phyloP scores from a whole-genome alignment of 2,797 vertebrate genomes.

The Rousettus madagascariensis region DNA sequence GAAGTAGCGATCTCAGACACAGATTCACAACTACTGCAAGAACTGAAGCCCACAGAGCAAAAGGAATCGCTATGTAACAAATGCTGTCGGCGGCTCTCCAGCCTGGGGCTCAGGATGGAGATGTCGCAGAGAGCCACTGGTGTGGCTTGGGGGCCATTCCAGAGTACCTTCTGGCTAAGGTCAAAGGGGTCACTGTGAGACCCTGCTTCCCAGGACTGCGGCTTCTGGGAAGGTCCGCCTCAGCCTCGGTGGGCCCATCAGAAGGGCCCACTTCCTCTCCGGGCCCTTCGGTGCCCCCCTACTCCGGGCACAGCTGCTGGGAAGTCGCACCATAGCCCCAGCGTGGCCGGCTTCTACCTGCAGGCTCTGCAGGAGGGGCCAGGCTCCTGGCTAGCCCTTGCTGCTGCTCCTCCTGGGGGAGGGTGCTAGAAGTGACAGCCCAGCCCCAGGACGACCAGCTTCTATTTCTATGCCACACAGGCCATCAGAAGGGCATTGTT shows the following conservation, averaged over 20 bases:
- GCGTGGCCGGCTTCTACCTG: not conserved
- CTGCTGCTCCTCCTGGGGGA: not conserved
- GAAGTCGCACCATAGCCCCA: not conserved
- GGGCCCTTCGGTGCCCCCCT: not conserved
- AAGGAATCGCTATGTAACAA: slow-evolving; percentile 15
- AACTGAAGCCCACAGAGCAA: slow-evolving; percentile 39
- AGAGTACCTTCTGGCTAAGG: slow-evolving; percentile 44
- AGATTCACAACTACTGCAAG: slow-evolving; percentile 8
- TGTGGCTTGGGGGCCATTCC: not conserved
- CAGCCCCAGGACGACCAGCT: not conserved
- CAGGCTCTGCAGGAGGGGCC: not conserved
- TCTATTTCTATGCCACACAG: not conserved
- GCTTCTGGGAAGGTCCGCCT: not conserved
- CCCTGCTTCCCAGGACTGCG: not conserved
- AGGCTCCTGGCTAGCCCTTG: not conserved
- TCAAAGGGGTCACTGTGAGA: not conserved
- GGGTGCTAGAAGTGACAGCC: not conserved
- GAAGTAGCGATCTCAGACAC: slow-evolving; percentile 41
- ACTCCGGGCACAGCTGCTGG: not conserved
- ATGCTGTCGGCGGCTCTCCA: slow-evolving; percentile 20
- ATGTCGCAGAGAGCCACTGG: not conserved
- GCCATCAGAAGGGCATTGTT: not conserved
- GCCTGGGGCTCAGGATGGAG: slow-evolving; percentile 36
- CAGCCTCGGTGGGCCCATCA: not conserved
- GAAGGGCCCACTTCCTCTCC: not conserved